phyloP scores from a whole-genome alignment of 2,113 vertebrate species.

The Plecotus auritus region DNA sequence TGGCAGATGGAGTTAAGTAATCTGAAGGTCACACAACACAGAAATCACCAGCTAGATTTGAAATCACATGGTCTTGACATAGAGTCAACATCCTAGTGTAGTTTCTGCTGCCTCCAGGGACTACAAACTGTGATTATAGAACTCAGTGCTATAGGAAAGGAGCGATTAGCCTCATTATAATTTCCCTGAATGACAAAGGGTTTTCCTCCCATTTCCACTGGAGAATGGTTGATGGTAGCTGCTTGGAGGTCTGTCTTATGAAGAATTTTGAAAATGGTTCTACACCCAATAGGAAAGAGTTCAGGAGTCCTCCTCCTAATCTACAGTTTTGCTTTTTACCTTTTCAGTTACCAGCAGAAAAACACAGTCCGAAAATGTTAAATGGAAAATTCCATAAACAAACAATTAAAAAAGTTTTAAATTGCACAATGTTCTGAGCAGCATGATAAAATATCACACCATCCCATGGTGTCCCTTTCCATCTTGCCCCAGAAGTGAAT shows the following conservation, averaged over 20 bases:
- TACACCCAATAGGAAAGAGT: background rate
- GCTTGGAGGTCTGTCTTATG: background rate
- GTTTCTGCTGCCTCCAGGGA: background rate
- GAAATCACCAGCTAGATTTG: background rate
- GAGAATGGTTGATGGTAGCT: background rate
- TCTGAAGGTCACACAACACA: background rate
- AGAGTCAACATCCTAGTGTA: background rate
- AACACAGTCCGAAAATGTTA: background rate
- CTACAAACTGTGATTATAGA: background rate
- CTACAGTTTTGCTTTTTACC: background rate
- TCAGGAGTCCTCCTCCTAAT: too few relatives aligned
- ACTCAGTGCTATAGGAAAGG: background rate
- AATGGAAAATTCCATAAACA: background rate
- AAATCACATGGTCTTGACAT: background rate
- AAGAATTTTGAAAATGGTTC: background rate
- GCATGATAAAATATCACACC: background rate
- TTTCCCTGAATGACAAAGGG: background rate
- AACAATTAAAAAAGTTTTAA: background rate
- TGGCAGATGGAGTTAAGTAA: background rate
- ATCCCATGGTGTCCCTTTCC: background rate
- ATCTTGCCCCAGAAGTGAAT: background rate
- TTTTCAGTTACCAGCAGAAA: background rate
- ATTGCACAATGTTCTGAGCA: background rate
- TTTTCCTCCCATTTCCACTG: background rate
- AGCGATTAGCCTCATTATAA: background rate